Conservation (phyloP, 2,888 invertebrate genomes). For the Drosophila hamatofila region DNA sequence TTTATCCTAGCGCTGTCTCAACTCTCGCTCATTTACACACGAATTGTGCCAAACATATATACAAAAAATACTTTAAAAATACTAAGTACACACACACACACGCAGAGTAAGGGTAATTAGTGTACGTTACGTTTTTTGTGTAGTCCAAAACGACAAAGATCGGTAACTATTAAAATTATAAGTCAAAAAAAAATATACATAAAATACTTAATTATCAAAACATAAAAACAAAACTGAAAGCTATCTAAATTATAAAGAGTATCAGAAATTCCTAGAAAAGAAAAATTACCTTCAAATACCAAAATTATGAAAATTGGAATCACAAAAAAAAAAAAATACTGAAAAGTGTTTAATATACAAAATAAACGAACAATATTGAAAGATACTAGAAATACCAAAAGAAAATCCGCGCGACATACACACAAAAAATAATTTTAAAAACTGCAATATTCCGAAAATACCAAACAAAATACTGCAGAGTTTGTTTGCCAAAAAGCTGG, state of each 20-base stretch:
- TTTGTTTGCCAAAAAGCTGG: not conserved
- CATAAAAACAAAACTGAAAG: not conserved
- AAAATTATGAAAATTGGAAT: too few relatives aligned
- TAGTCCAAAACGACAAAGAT: conserved; percentile 16
- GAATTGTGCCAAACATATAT: conserved; percentile 42
- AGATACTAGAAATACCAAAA: not conserved
- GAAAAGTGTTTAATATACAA: too few relatives aligned
- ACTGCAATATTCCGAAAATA: not conserved
- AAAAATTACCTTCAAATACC: too few relatives aligned
- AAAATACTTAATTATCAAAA: conserved; percentile 3
- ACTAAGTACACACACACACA: not conserved
- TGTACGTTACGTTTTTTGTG: conserved; percentile 44
- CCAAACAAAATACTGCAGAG: not conserved
- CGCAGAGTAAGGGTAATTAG: conserved; percentile 53
- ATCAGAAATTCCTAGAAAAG: not conserved
- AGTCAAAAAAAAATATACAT: not conserved
- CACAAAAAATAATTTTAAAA: not conserved
- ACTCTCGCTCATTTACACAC: conserved; percentile 38
- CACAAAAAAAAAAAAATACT: too few relatives aligned
- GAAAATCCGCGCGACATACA: not conserved
- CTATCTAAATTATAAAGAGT: not conserved
- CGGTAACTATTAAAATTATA: not conserved
- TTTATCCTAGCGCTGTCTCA: conserved; percentile 16
- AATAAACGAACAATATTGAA: not conserved
- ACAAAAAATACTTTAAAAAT: conserved; percentile 4